Percentiles rank a stretch among this genome's conserved stretches.
Evolutionary conservation across 2,888 invertebrate species (phyloP).

Genomic region (Ennomos quercinarius): DNA sequence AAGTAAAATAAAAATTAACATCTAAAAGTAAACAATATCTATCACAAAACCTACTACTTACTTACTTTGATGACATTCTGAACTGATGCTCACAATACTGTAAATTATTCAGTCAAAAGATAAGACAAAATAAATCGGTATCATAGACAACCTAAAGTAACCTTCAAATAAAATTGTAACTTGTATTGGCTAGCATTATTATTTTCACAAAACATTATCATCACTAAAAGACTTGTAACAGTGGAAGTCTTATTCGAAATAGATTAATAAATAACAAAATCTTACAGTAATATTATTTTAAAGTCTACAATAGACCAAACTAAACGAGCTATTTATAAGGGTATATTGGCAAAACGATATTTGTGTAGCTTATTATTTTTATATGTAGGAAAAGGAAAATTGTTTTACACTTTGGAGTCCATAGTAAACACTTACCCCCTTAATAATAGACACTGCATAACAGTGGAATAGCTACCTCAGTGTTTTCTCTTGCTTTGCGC

Average conservation of each 20-base stretch:
- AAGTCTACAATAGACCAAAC: constrained; percentile 72
- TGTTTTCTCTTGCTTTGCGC: no score
- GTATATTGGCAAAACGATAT: constrained; percentile 67
- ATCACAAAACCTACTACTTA: constrained; percentile 74
- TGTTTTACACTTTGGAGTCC: background rate
- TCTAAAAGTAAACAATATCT: constrained; percentile 73
- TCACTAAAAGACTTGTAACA: constrained; percentile 71
- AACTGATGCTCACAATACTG: constrained; percentile 54
- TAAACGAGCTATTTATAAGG: constrained; percentile 67
- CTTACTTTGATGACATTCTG: constrained; percentile 42
- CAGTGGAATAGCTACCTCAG: no score
- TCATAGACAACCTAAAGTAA: constrained; percentile 36
- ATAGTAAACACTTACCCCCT: no score
- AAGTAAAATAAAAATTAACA: constrained; percentile 50
- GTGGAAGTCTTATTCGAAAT: constrained; percentile 77
- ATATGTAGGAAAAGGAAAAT: background rate
- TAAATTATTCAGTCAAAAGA: constrained; percentile 36
- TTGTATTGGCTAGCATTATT: constrained; percentile 48
- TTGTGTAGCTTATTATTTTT: constrained; percentile 11
- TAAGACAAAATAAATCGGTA: constrained; percentile 16
- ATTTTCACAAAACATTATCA: constrained; percentile 64
- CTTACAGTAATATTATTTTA: constrained; percentile 66
- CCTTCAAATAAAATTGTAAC: constrained; percentile 26
- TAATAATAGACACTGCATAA: no score
- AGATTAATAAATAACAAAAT: constrained; percentile 84